phyloP scores from a whole-genome alignment of 1,140 invertebrate species.

The Diuraphis noxia region DNA sequence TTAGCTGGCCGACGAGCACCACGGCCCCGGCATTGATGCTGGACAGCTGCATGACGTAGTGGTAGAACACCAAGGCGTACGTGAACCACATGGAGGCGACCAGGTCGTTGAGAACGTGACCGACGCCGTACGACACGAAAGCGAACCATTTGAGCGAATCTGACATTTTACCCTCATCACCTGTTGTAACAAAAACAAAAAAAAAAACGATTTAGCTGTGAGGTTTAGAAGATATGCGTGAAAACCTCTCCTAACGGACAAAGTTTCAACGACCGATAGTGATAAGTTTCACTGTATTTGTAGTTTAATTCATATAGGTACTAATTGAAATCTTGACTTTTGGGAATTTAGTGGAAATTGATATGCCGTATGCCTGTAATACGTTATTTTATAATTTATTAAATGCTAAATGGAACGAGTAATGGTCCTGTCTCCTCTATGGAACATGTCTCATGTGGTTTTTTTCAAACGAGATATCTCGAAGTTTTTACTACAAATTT shows the following conservation, averaged over 20 bases:
- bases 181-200: background rate
- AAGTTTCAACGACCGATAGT: background rate
- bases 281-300: background rate
- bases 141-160: constrained; percentile 42
- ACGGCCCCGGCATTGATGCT: constrained; percentile 76
- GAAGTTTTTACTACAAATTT: no score
- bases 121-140: constrained; percentile 67
- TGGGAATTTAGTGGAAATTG: no score
- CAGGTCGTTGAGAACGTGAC: constrained; percentile 92
- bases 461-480: no score
- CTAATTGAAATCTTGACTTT: no score
- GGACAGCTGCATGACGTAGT: constrained; percentile 65
- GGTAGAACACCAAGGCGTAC: constrained; percentile 90
- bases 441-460: no score
- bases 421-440: no score
- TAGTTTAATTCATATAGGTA: no score
- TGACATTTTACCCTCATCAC: constrained; percentile 49
- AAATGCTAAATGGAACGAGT: no score
- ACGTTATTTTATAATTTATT: no score
- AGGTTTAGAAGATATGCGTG: background rate
- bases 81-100: constrained; percentile 98
- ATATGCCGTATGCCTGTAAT: no score
- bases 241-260: background rate
- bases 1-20: constrained; percentile 84
- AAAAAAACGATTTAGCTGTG: background rate